Percentiles rank a stretch among this genome's conserved stretches.
phyloP scores from a whole-genome alignment of 2,888 invertebrate genomes.

The Alviniconcha strummeri region DNA sequence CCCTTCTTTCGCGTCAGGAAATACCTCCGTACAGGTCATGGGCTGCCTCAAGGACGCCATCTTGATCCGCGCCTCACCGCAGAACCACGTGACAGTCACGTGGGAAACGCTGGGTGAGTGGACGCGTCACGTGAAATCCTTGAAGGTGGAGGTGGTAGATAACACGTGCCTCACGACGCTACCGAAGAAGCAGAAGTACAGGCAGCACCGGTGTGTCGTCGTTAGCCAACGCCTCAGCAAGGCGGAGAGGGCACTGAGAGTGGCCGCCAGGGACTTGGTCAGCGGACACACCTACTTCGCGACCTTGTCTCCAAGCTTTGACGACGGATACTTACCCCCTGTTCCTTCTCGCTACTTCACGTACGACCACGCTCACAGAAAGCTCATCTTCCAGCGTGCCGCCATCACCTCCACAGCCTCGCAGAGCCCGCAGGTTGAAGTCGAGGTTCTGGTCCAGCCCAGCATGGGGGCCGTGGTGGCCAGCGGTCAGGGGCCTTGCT shows the following conservation, averaged over 20 bases:
- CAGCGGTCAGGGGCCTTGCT: background rate
- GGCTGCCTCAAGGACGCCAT: background rate
- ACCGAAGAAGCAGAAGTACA: background rate
- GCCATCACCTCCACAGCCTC: background rate
- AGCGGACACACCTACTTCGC: background rate
- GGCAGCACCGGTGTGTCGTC: background rate
- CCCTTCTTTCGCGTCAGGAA: background rate
- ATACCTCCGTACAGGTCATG: background rate
- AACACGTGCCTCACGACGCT: background rate
- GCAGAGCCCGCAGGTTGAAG: background rate
- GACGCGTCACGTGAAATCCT: background rate
- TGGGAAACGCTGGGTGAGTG: background rate
- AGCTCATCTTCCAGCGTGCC: background rate
- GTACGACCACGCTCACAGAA: background rate
- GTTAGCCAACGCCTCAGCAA: background rate
- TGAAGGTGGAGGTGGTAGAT: background rate
- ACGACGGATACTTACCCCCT: background rate
- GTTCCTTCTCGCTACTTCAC: background rate
- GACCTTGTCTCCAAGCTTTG: background rate
- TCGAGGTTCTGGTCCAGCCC: background rate
- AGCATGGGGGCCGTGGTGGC: background rate
- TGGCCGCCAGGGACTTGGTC: background rate
- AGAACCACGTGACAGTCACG: background rate
- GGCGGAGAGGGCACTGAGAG: too few species aligned
- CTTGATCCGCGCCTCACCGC: background rate